Conservation (phyloP, 1,140 invertebrate species). For the Ericerus pela region DNA sequence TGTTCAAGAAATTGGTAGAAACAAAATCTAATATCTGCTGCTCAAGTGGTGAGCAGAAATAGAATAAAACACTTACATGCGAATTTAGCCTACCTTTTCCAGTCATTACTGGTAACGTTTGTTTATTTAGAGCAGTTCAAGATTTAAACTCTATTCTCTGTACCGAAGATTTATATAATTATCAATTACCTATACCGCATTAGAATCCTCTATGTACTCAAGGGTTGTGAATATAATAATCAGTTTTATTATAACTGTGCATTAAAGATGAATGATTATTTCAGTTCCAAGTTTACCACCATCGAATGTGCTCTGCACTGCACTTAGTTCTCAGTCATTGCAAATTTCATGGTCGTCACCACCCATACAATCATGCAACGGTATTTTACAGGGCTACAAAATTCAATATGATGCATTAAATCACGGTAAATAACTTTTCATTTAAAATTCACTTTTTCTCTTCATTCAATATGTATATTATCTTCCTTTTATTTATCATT, state of each 20-base stretch:
- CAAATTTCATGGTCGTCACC: slow-evolving; percentile 73
- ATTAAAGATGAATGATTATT: slow-evolving; percentile 19
- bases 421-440: slow-evolving; percentile 20
- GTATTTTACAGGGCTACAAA: slow-evolving; percentile 70
- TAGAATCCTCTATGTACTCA: too few relatives aligned
- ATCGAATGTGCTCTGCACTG: slow-evolving; percentile 52
- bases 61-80: too few relatives aligned
- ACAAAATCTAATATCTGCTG: too few relatives aligned
- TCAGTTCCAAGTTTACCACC: slow-evolving; percentile 57
- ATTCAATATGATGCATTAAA: slow-evolving; percentile 47
- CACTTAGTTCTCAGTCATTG: slow-evolving; percentile 52
- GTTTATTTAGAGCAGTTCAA: too few relatives aligned
- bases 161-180: too few relatives aligned
- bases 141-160: too few relatives aligned
- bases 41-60: too few relatives aligned
- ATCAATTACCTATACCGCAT: too few relatives aligned
- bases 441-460: background rate
- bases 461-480: background rate
- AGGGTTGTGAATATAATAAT: background rate
- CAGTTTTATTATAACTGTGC: background rate
- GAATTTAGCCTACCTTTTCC: too few relatives aligned
- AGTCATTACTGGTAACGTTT: too few relatives aligned
- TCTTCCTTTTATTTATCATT: background rate
- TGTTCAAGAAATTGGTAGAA: too few relatives aligned
- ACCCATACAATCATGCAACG: slow-evolving; percentile 56